Base-by-base conservation (phyloP, 2,113 vertebrate genomes). In the Embiotoca jacksoni region DNA sequence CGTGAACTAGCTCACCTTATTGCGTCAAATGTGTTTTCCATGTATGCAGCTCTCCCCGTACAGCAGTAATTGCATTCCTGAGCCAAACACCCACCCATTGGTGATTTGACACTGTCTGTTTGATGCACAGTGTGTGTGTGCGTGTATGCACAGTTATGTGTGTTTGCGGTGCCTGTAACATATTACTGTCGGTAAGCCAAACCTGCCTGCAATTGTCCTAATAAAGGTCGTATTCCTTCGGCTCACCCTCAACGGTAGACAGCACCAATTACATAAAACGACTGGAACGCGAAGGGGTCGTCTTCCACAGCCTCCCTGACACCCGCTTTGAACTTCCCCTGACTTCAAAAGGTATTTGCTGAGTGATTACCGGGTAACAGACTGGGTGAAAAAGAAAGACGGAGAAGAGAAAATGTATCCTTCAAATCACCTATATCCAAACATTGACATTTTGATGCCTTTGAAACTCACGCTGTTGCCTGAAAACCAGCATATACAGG, bases 191-290 rank as follows among this genome's bases (percentile, higher is more conserved):
- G 41, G 93, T 92, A 91, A 89, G 94, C 81, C 74, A 92, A 96
- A 96, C 95, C 96, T 96, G 95, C 92, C 83, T 92, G 95, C 95
- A 93, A 96, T 96, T 96, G 95, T 95, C 91, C 94, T 94, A 96
- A 96, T 96, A 97, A 96, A 96, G 95, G 95, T 88, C 87, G 23
- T 92, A 94, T 84, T 96, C 95, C 95, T 95, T 93, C 90, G 91
- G 94, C 95, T 96, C 94, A 94, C 95, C 95, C 95, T 94, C 92
- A 84, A 87, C 91, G 94, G 95, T 94, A 95, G 95, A 95, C 96
- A 94, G 94, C 95, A 94, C 95, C 96, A 97, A 97, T 98, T 97
- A 97, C 94, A 94, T 89, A 91, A 94, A 95, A 95, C 95, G 93
- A 95, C 93, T 94, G 94, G 65, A 95, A 92, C 84, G 94, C 93